phyloP scores from a whole-genome alignment of 2,888 invertebrate genomes.

The Tipula confusa region DNA sequence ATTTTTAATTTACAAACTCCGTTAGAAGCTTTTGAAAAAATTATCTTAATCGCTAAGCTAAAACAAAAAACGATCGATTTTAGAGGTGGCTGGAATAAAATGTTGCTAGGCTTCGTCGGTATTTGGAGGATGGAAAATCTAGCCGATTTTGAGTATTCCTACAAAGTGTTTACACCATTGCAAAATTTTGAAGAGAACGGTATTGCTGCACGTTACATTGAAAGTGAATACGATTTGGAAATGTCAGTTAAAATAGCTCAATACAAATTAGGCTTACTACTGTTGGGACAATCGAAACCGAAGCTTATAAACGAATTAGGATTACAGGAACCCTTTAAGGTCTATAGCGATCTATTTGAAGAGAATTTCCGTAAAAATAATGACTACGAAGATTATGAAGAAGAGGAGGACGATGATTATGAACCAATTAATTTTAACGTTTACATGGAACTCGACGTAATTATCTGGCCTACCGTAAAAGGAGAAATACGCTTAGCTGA shows the following conservation, averaged over 20 bases:
- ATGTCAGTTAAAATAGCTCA: slow-evolving; percentile 64
- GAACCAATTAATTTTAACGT: slow-evolving; percentile 51
- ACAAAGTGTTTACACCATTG: slow-evolving; percentile 72
- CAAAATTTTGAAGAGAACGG: slow-evolving; percentile 74
- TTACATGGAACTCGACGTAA: slow-evolving; percentile 54
- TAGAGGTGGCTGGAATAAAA: slow-evolving; percentile 68
- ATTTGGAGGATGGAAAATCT: slow-evolving; percentile 56
- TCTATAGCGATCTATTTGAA: slow-evolving; percentile 32
- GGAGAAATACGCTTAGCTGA: slow-evolving; percentile 56
- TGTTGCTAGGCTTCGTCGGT: slow-evolving; percentile 71
- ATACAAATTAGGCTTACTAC: slow-evolving; percentile 55
- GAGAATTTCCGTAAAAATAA: slow-evolving; percentile 34
- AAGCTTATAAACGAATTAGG: slow-evolving; percentile 45
- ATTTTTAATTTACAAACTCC: slow-evolving; percentile 71
- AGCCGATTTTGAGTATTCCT: slow-evolving; percentile 69
- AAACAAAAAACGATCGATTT: slow-evolving; percentile 68
- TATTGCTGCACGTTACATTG: slow-evolving; percentile 61
- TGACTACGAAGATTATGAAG: slow-evolving; percentile 43
- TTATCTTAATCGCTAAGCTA: slow-evolving; percentile 64
- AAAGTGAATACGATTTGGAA: slow-evolving; percentile 63
- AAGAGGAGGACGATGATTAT: slow-evolving; percentile 47
- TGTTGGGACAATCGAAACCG: slow-evolving; percentile 45
- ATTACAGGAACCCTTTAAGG: slow-evolving; percentile 31
- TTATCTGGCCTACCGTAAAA: slow-evolving; percentile 56
- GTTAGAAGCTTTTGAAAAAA: slow-evolving; percentile 62